Conservation (phyloP, 2,113 vertebrate genomes). For the Kryptolebias marmoratus region DNA sequence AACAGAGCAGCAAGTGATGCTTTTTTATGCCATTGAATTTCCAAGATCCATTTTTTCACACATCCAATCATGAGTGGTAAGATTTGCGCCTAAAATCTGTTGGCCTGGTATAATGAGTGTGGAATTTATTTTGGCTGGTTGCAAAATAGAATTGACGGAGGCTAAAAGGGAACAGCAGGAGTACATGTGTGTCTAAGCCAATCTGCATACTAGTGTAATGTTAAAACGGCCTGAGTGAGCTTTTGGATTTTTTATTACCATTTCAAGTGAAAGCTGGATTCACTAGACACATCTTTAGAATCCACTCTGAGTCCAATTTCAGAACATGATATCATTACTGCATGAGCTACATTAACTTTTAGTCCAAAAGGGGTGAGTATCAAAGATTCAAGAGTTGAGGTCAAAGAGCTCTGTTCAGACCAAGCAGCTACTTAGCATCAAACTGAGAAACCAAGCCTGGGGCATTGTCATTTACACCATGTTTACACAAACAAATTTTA, state of each 20-base stretch:
- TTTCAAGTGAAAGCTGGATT: conserved; percentile 9
- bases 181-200: background rate
- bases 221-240: background rate
- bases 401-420: background rate
- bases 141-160: conserved; percentile 25
- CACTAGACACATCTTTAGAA: background rate
- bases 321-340: background rate
- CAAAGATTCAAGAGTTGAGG: background rate
- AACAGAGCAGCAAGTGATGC: conserved; percentile 32
- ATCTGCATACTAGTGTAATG: conserved; percentile 8
- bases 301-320: background rate
- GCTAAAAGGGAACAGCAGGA: conserved; percentile 23
- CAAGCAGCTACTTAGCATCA: background rate
- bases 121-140: conserved; percentile 51
- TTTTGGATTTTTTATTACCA: conserved; percentile 11
- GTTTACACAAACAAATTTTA: no score
- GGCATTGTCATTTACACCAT: no score
- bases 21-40: conserved; percentile 33
- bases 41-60: conserved; percentile 52
- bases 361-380: background rate
- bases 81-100: conserved; percentile 65
- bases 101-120: conserved; percentile 66
- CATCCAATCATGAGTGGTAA: conserved; percentile 65
- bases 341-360: background rate
- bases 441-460: background rate